Evolutionary conservation across 2,113 vertebrate genomes (phyloP), one percentile per base, ranked within the genome.

Genomic region (Stomatorhinus ivindoensis): DNA sequence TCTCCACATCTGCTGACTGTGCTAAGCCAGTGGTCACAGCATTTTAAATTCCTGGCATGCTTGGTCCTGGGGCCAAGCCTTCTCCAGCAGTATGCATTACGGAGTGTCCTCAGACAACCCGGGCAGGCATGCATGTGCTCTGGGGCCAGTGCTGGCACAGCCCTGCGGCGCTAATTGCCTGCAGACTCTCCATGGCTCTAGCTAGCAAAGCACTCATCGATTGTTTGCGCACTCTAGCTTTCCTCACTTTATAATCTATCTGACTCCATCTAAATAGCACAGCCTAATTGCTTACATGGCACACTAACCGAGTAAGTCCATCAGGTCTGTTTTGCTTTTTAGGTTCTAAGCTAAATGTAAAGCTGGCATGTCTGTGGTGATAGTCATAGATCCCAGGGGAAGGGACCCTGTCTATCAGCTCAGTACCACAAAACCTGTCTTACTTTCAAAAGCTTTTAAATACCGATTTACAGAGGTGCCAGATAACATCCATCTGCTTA

Each of bases 61-160:
- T 88, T 93, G 82, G 89, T 50, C 84, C 73, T 83, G 80, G 90
- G 50, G 86, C 90, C 87, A 55, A 27, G 89, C 88, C 86, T 90
- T 73, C 88, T 90, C 44, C 61, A 82, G 89, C 89, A 89, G 91
- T 90, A 87, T 89, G 90, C 92, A 89, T 91, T 88, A 90, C 83
- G n/a, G 88, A 11, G 53, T 92, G 92, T 93, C 91, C 91, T 92
- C 87, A 90, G 86, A 90, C 65, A 91, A 92, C 88, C 90, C 53
- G 55, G 91, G 82, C 21, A n/a, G 44, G 15, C 82, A 84, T 35
- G 31, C 31, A 39, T 80, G 90, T 90, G 88, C 86, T 89, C 89
- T 88, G 83, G 88, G 87, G 89, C 86, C 87, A 65, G n/a, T 35
- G 15, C 58, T 93, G 90, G 89, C 91, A 91, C 31, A 55, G 61